Percentiles rank a stretch among this genome's conserved stretches.
Conservation (phyloP, 1,140 invertebrate species). For the Plectus sambesii region DNA sequence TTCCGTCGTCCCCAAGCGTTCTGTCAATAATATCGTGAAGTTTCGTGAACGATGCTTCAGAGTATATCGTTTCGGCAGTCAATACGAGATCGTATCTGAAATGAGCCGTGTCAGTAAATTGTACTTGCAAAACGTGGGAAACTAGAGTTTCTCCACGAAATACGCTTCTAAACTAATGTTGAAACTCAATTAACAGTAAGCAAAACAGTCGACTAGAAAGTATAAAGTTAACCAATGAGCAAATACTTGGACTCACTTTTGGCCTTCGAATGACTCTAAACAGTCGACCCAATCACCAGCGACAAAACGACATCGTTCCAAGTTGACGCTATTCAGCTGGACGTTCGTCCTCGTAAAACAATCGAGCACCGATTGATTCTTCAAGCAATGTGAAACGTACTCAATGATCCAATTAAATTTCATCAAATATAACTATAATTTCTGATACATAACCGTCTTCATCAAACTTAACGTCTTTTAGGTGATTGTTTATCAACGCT, state of each 20-base stretch:
- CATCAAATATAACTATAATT: too few relatives aligned
- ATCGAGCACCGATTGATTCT: too few relatives aligned
- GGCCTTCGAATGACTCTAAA: conserved; percentile 2
- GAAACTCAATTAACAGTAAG: too few relatives aligned
- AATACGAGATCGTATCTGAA: conserved; percentile 46
- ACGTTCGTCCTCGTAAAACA: conserved; percentile 41
- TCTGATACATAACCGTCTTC: too few relatives aligned
- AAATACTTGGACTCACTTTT: conserved; percentile 3
- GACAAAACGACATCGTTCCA: conserved; percentile 31
- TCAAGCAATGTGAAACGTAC: too few relatives aligned
- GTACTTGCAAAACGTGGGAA: too few relatives aligned
- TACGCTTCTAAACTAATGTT: neutral
- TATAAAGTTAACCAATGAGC: conserved; percentile 4
- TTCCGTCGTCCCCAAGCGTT: conserved; percentile 32
- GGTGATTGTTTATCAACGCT: too few relatives aligned
- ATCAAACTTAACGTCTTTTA: too few relatives aligned
- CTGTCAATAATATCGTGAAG: conserved; percentile 35
- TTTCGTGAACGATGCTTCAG: conserved; percentile 38
- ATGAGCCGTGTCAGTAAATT: too few relatives aligned
- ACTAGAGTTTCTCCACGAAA: too few relatives aligned
- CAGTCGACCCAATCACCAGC: conserved; percentile 36
- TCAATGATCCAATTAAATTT: too few relatives aligned
- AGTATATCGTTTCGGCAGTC: conserved; percentile 47
- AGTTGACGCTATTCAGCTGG: conserved; percentile 21
- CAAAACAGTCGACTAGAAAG: neutral